These are phyloP conservation scores for Hybos culiciformis DNA, from an alignment of 2,888 invertebrate species.

Conservation along the genomic window DNA sequence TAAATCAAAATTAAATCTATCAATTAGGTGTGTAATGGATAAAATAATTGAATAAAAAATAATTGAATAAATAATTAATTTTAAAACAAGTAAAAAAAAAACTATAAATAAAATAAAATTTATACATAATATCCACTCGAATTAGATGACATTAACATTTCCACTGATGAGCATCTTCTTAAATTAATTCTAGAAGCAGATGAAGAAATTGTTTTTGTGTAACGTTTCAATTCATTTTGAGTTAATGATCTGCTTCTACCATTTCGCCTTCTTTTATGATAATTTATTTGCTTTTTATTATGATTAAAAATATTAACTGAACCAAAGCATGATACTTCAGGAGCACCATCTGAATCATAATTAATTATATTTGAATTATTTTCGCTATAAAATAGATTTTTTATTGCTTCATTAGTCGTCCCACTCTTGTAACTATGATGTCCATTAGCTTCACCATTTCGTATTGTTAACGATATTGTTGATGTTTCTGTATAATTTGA, in stretches of 20 bases:
- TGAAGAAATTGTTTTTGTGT: not conserved
- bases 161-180: constrained; percentile 31
- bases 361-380: not conserved
- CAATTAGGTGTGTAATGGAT: too few species aligned
- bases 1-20: too few species aligned
- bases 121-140: not conserved
- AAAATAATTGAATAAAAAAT: too few species aligned
- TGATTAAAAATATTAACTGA: constrained; percentile 20
- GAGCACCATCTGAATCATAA: constrained; percentile 16
- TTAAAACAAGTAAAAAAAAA: too few species aligned
- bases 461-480: not conserved
- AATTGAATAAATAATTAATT: too few species aligned
- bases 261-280: constrained; percentile 16
- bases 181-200: constrained; percentile 8
- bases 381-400: not conserved
- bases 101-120: not conserved
- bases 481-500: not conserved
- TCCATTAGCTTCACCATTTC: not conserved
- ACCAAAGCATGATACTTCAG: constrained; percentile 28
- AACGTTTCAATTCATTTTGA: constrained; percentile 6
- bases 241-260: constrained; percentile 32
- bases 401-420: not conserved
- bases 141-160: constrained; percentile 21
- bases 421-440: not conserved
- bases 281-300: constrained; percentile 11